A percentile compares a stretch with the other conserved stretches of the same genome.
Conservation (phyloP, 2,888 invertebrate genomes). For the Harpalus rubripes region DNA sequence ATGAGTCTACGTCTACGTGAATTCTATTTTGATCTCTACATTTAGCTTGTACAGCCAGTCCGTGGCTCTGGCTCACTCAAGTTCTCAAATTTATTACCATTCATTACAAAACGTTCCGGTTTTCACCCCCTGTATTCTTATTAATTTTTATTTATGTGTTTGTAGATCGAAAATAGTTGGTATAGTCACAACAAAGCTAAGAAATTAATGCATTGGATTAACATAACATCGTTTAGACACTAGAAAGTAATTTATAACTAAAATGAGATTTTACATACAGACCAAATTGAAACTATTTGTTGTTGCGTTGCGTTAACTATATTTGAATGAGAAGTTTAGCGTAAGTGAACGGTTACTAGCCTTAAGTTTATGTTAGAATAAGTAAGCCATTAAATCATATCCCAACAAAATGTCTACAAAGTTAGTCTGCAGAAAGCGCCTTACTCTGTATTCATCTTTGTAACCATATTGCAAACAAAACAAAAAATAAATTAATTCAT, state of each 20-base stretch:
- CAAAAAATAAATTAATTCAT: conserved; percentile 56
- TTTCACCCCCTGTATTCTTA: conserved; percentile 33
- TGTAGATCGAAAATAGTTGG: conserved; percentile 56
- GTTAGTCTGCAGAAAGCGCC: conserved; percentile 63
- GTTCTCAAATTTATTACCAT: conserved; percentile 45
- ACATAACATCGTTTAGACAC: conserved; percentile 50
- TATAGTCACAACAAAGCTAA: conserved; percentile 55
- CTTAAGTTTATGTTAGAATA: conserved; percentile 75
- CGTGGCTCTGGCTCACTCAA: conserved; percentile 19
- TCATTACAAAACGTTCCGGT: conserved; percentile 31
- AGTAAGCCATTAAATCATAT: conserved; percentile 75
- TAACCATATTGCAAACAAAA: conserved; percentile 59
- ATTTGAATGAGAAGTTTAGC: conserved; percentile 59
- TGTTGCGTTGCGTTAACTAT: conserved; percentile 65
- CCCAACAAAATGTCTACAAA: conserved; percentile 70
- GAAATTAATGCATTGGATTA: conserved; percentile 34
- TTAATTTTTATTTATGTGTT: conserved; percentile 56
- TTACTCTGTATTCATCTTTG: conserved; percentile 63
- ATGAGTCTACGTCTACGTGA: conserved; percentile 38
- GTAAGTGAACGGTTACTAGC: conserved; percentile 74
- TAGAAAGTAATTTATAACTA: conserved; percentile 48
- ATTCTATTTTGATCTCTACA: conserved; percentile 56
- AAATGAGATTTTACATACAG: conserved; percentile 56
- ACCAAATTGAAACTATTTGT: conserved; percentile 62
- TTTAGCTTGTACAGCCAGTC: conserved; percentile 26